Evolutionary conservation across 2,888 invertebrate species (phyloP), one percentile per base, ranked within the genome.

Genomic region (Metacarcinus magister): DNA sequence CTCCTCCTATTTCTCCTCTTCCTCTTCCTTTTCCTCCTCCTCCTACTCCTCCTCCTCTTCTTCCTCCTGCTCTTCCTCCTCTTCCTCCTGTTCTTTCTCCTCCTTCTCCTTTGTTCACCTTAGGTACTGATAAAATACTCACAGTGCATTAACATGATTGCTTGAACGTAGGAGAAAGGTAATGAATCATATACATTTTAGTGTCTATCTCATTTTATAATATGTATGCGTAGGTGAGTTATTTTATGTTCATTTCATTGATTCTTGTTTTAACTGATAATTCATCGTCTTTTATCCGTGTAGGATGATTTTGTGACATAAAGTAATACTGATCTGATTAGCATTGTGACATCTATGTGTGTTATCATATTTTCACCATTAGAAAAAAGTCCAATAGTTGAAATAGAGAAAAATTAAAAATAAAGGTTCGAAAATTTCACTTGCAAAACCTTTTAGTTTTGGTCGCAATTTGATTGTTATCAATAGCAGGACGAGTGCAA

Each of bases 71-170:
- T 23, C 23, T 28, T 23, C 23, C 32, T 13, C 10, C 32, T 82
- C 82, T 23, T 82, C 32, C 0, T 82, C 32, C 28, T 32, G 2
- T 32, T 82, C 32, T 13, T 32, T 32, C 82, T 82, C 32, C 82
- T 82, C 82, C 28, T 82, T 32, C 32, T 82, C 82, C 32, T 82
- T 32, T 23, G 19, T 67, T n/a, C 82, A 82, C 82, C 7, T 7
- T 32, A 32, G 82, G 28, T 5, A 28, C 82, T 7, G 28, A 16
- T 32, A 82, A n/a, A 32, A 82, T 82, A 23, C 32, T 82, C 82
- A 82, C 2, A 8, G n/a, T 82, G 82, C 82, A 82, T 82, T 82
- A 82, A 82, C 32, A 82, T 82, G 82, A 82, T 82, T 82, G 32
- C 82, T 32, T 82, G 32, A 32, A 32, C 82, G 32, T 82, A 32